Evolutionary conservation across 1,140 invertebrate species (phyloP).

Genomic region (Sarcophaga peregrina): DNA sequence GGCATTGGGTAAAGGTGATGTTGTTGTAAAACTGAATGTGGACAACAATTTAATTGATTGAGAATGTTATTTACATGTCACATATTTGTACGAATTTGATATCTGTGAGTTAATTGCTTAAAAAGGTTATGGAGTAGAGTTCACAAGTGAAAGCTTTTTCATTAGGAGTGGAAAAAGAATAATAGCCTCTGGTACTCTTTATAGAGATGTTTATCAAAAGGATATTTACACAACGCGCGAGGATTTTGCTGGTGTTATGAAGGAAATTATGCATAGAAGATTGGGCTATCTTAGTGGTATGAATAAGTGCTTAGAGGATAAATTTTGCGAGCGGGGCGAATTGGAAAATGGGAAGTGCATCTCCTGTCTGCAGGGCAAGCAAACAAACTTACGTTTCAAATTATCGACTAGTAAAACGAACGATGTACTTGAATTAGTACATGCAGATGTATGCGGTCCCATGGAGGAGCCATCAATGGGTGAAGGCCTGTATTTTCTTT

Average conservation of each 20-base stretch:
- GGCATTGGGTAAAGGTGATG: neutral
- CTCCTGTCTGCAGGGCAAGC: neutral
- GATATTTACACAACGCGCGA: conserved; percentile 45
- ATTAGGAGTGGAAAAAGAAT: conserved; percentile 48
- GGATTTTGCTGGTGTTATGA: neutral
- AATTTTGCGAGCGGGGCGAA: conserved; percentile 10
- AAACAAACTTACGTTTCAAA: conserved; percentile 44
- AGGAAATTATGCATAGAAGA: neutral
- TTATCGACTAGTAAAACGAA: conserved; percentile 48
- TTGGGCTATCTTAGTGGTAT: conserved; percentile 7
- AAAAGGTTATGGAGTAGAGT: neutral
- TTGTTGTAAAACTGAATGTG: conserved; percentile 3
- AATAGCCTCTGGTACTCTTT: conserved; percentile 54
- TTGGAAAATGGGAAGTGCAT: neutral
- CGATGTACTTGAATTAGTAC: conserved; percentile 58
- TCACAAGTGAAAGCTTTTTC: neutral
- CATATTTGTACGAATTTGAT: conserved; percentile 23
- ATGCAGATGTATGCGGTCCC: conserved; percentile 64
- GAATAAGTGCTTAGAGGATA: conserved; percentile 55
- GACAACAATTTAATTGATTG: neutral
- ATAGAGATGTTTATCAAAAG: conserved; percentile 51
- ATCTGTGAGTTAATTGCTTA: conserved; percentile 10
- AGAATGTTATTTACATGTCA: conserved; percentile 40
- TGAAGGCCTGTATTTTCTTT: neutral
- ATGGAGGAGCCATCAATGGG: conserved; percentile 53